Evolutionary conservation across 2,113 vertebrate species (phyloP), one percentile per base, ranked within the genome.

Genomic region (Etheostoma cragini): DNA sequence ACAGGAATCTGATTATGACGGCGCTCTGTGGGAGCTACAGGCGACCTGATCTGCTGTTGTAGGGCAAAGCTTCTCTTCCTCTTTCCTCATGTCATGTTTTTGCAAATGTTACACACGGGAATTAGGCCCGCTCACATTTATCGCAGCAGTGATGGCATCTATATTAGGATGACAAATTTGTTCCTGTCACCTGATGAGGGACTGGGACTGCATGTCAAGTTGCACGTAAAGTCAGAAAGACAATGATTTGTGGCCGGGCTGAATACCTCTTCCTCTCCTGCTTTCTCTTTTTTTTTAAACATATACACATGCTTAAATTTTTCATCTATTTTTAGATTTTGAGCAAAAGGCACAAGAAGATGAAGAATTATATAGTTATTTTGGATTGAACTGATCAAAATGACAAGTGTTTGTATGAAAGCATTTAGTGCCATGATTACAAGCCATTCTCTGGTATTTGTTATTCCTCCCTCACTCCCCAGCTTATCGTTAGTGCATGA

Each of bases 121-220:
- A 76, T 89, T 76, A 85, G 87, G 83, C 69, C 0, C 12, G 61
- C 75, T 46, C 86, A 42, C 92, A 87, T 87, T 93, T 85, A 89
- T 94, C 84, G 91, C 89, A 70, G 86, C 83, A 83, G 82, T 86
- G 87, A 90, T 88, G 76, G 85, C 87, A 89, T 95, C 92, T 91
- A 91, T 92, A 91, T 93, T 92, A 92, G 91, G 94, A 92, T 91
- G 91, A 93, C 90, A 94, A 88, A 93, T 93, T 89, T 86, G 85
- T 76, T 78, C 66, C 91, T 92, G 91, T 91, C 92, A 93, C 86
- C 89, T 82, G 86, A 84, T 75, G 91, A 91, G 88, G 86, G 89
- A 93, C 86, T 92, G 91, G 89, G 90, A 93, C 85, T 92, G 72
- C 90, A 80, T 91, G 87, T 95, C 91, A 91, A 91, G 90, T 81